phyloP scores from a whole-genome alignment of 2,113 vertebrate species.

The Pogonocichla stellata region DNA sequence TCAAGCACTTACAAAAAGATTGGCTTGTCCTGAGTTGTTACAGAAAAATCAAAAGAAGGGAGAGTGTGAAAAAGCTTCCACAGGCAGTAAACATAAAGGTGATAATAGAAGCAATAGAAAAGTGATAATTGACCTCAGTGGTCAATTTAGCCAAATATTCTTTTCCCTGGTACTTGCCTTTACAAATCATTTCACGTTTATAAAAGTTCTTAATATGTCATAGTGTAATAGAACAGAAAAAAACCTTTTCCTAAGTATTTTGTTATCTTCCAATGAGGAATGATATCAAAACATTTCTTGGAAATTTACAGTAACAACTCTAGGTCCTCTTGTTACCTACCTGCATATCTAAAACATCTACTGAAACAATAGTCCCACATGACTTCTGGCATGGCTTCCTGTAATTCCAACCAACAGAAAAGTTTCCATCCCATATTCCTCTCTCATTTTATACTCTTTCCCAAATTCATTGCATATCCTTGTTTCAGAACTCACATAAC shows the following conservation, averaged over 20 bases:
- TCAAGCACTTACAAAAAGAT: not conserved
- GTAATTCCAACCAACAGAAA: not conserved
- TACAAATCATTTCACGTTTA: not conserved
- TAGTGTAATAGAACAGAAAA: not conserved
- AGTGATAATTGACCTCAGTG: not conserved
- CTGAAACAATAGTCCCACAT: not conserved
- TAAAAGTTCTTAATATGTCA: not conserved
- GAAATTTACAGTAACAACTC: not conserved
- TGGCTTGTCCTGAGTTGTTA: not conserved
- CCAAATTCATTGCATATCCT: not conserved
- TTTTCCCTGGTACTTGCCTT: not conserved
- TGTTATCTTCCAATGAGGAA: not conserved
- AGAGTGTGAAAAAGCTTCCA: not conserved
- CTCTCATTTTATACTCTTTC: not conserved
- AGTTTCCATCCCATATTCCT: not conserved
- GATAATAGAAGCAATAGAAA: not conserved
- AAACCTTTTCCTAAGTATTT: not conserved
- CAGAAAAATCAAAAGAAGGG: not conserved
- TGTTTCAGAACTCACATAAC: not conserved
- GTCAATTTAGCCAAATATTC: not conserved
- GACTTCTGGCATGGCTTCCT: not conserved
- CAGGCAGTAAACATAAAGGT: not conserved
- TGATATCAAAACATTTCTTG: not conserved
- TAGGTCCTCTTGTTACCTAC: not conserved
- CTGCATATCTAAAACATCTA: not conserved